Percentiles rank a stretch among this genome's conserved stretches.
Evolutionary conservation across 2,888 invertebrate genomes (phyloP).

Genomic region (Tenthredo distinguenda): DNA sequence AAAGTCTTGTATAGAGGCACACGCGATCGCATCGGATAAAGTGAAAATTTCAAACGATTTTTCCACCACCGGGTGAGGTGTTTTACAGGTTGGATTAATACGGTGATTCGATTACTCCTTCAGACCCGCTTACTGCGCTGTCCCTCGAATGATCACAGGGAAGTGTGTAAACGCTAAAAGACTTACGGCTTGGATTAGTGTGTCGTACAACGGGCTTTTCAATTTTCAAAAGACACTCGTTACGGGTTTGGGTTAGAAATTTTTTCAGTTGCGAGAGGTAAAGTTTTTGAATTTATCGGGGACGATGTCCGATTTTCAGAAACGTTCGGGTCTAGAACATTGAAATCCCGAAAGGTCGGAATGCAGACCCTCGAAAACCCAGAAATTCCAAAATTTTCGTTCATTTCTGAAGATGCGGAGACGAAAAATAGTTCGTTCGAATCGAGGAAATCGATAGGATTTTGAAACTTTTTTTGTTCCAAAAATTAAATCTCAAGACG

Average conservation of each 20-base stretch:
- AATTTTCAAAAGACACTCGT: not conserved
- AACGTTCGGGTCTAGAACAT: no score
- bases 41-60: constrained; percentile 28
- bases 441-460: no score
- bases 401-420: no score
- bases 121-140: not conserved
- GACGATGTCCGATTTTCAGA: no score
- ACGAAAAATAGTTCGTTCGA: no score
- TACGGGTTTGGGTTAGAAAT: not conserved
- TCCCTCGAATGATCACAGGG: not conserved
- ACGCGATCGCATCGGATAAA: not conserved
- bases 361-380: no score
- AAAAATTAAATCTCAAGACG: no score
- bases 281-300: no score
- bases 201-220: not conserved
- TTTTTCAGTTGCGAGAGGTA: not conserved
- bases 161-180: not conserved
- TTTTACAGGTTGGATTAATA: constrained; percentile 9
- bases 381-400: no score
- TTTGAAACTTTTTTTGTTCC: no score
- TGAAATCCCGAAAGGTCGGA: no score
- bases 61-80: not conserved
- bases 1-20: not conserved
- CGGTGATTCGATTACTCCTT: constrained; percentile 15
- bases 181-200: not conserved